Percentiles rank a stretch among this genome's conserved stretches.
Conservation (phyloP, 2,888 invertebrate species). For the Torymus auratus region DNA sequence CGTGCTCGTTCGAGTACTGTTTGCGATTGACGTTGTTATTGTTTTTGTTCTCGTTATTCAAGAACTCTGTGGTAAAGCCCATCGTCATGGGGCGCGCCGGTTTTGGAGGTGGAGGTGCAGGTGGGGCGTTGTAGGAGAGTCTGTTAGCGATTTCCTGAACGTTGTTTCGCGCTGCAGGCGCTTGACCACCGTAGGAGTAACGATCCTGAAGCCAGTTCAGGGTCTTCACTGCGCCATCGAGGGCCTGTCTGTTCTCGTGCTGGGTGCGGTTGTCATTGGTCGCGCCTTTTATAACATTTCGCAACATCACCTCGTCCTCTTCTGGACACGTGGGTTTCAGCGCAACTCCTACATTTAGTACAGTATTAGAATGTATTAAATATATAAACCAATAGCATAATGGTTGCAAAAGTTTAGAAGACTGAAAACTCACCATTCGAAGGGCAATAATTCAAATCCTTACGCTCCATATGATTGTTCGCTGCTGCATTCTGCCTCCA, state of each 20-base stretch:
- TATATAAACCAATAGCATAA: too few relatives aligned
- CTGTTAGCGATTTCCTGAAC: conserved; percentile 43
- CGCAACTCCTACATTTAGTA: conserved; percentile 33
- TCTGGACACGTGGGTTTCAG: conserved; percentile 1
- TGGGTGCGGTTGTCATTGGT: not conserved
- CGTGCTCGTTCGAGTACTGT: conserved; percentile 51
- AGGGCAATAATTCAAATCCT: conserved; percentile 39
- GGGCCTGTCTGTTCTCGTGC: conserved; percentile 16
- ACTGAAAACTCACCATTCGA: conserved; percentile 26
- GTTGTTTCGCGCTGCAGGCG: conserved; percentile 4
- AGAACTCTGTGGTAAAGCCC: conserved; percentile 52
- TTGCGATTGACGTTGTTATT: conserved; percentile 24
- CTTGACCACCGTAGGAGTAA: conserved; percentile 63
- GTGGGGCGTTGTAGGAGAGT: conserved; percentile 56
- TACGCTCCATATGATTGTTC: conserved; percentile 53
- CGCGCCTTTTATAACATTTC: conserved; percentile 14
- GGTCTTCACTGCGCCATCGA: conserved; percentile 64
- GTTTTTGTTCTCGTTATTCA: conserved; percentile 28
- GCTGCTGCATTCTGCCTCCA: conserved; percentile 67
- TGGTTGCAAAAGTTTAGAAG: too few relatives aligned
- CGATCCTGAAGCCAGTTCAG: conserved; percentile 68
- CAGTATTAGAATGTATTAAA: not conserved
- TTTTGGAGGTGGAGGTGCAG: conserved; percentile 1
- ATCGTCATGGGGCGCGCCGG: conserved; percentile 18
- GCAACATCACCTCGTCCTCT: conserved; percentile 27